Base-by-base conservation (phyloP, 2,113 vertebrate species). In the Symphodus melops region DNA sequence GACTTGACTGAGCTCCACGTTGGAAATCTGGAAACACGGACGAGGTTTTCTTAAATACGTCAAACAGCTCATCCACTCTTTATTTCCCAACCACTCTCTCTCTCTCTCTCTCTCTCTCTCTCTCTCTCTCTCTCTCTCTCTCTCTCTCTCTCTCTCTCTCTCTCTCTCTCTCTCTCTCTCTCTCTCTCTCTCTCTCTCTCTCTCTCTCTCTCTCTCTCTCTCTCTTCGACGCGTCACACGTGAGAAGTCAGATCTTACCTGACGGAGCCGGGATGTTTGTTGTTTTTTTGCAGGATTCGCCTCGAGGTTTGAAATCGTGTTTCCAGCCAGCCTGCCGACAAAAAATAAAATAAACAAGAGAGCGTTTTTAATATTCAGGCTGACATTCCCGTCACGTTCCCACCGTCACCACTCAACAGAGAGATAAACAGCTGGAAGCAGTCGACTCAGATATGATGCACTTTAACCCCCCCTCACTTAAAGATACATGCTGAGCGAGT, bases 391-490 rank as follows among this genome's bases (percentile, higher is more conserved):
- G 49, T 51, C 42, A 23, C 48, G 37, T 59, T 55, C 62, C 23
- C 62, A 72, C 9, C 5, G 17, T 55, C 52, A 71, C 36, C 62
- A 23, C 39, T 67, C 23, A 64, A 13, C 21, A 25, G 16, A 7
- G 17, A 46, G 56, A 39, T 25, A 17, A 60, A 51, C 42, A 48
- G 46, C 46, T 53, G 63, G n/a, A 71, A 64, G 63, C 53, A 67
- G 17, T 51, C 57, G 65, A 65, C 84, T 71, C 36, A 75, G 19
- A 77, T 33, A 23, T 52, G 62, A 83, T 72, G 85, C 86, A 90
- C 90, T 90, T 89, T 90, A 89, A 66, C 42, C 13, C 21, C 19
- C 67, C n/a, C 25, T 25, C 4, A 25, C 42, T 0, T 36, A 13
- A 16, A 74, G 37, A 63, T 42, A 58, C 64, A 71, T 69, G 21